phyloP scores from a whole-genome alignment of 2,797 vertebrate species.

The Chelonia mydas region DNA sequence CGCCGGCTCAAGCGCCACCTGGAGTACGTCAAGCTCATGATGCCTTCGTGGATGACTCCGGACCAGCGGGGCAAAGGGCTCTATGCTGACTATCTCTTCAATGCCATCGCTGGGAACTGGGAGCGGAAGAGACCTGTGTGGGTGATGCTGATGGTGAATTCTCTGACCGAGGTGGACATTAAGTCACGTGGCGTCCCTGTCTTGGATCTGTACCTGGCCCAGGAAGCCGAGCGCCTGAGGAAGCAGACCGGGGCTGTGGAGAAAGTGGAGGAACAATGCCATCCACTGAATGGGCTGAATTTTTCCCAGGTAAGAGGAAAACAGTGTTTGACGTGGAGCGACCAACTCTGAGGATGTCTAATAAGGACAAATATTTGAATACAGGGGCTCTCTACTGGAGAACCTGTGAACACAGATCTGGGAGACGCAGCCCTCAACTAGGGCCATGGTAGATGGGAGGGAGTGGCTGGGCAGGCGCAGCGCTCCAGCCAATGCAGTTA shows the following conservation, averaged over 20 bases:
- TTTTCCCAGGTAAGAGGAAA: conserved; percentile 89
- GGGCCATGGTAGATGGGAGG: not conserved
- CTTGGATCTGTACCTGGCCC: conserved; percentile 91
- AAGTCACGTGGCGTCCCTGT: conserved; percentile 89
- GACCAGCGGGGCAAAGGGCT: conserved; percentile 90
- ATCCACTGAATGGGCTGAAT: conserved; percentile 90
- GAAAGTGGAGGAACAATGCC: conserved; percentile 94
- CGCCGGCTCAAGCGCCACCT: conserved; percentile 87
- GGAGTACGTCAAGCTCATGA: conserved; percentile 92
- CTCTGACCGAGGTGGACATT: conserved; percentile 89
- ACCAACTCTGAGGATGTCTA: not conserved
- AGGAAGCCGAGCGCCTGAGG: conserved; percentile 90
- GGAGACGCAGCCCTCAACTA: not conserved
- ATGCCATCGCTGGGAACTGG: conserved; percentile 93
- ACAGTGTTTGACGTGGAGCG: not conserved
- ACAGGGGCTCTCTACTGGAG: not conserved
- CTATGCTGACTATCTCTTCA: conserved; percentile 92
- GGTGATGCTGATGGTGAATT: conserved; percentile 96
- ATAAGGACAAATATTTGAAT: not conserved
- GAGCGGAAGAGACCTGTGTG: conserved; percentile 91
- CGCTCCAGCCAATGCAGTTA: not conserved
- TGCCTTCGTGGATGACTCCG: conserved; percentile 92
- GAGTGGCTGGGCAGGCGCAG: not conserved
- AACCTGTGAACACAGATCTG: not conserved
- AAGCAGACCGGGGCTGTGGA: conserved; percentile 91